These are phyloP conservation scores for Thecocarcelia acutangulata DNA, from an alignment of 2,888 invertebrate species.

Conservation along the genomic window DNA sequence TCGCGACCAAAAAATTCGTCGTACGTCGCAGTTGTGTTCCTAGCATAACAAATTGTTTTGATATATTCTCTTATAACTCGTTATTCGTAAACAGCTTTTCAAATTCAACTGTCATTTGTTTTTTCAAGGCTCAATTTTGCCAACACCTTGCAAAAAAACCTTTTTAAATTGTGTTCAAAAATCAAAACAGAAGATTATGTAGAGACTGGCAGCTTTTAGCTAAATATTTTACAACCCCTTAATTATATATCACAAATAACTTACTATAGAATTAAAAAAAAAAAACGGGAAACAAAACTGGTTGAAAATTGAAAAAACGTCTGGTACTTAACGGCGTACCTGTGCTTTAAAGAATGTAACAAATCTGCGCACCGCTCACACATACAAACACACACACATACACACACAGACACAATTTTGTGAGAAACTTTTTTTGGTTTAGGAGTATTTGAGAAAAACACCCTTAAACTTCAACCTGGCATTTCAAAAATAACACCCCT, in stretches of 20 bases:
- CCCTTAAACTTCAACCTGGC: slow-evolving; percentile 69
- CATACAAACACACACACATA: too few species aligned
- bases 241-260: slow-evolving; percentile 24
- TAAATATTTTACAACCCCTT: slow-evolving; percentile 54
- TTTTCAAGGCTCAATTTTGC: neutral
- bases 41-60: too few species aligned
- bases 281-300: slow-evolving; percentile 40
- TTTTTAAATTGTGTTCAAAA: slow-evolving; percentile 16
- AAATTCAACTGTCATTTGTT: slow-evolving; percentile 61
- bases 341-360: slow-evolving; percentile 64
- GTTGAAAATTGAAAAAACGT: slow-evolving; percentile 53
- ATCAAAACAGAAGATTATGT: neutral
- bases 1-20: too few species aligned
- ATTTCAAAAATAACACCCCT: slow-evolving; percentile 56
- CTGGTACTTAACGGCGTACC: slow-evolving; percentile 70
- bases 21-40: too few species aligned
- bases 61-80: neutral
- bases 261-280: neutral
- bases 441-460: slow-evolving; percentile 46
- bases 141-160: slow-evolving; percentile 62
- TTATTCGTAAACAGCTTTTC: slow-evolving; percentile 30
- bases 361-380: slow-evolving; percentile 66
- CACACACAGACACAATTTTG: slow-evolving; percentile 46
- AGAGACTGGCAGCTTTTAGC: slow-evolving; percentile 43
- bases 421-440: slow-evolving; percentile 56